Evolutionary conservation across 2,888 invertebrate genomes (phyloP), one percentile per base, ranked within the genome.

Genomic region (Geophilus truncorum): DNA sequence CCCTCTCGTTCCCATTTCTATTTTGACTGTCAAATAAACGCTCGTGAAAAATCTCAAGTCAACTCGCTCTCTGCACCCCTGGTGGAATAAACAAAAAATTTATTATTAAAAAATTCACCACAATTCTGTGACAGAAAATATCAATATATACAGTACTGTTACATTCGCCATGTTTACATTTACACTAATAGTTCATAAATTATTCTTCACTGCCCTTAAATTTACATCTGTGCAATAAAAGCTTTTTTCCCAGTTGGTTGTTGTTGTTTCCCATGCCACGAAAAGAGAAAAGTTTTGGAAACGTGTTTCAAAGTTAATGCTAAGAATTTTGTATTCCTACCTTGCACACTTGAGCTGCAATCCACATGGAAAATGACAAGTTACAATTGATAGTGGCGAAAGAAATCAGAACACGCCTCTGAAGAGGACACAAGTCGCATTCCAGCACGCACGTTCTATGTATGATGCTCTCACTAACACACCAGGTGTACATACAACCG

Each of bases 1-100:
- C 21, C 57, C 57, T 57, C 57, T 57, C 57, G 28, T 70, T 70
- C 70, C 70, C 70, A 70, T 70, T 70, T 70, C 70, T 28, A 70
- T 70, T 70, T 70, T 70, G 70, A 70, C 70, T 70, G 70, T 70
- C 70, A 70, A 70, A 70, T 70, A 70, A 70, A 70, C 28, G 70
- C 28, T 15, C 4, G 70, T 70, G 70, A 70, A 70, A 70, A 70
- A 70, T 70, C 70, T 12, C 70, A 28, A 28, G 28, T 28, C 28
- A 70, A 25, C 23, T 25, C 12, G 5, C 51, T 18, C 70, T 70
- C 70, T 21, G 4, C 18, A 21, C n/a, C 18, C 51, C 51, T 21
- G 4, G 51, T 18, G 7, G 51, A 15, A 51, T 51, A n/a, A 15
- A 51, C 18, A 18, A 7, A 51, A 51, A 51, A 51, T 18, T 40